Evolutionary conservation across 2,113 vertebrate genomes (phyloP), one percentile per base, ranked within the genome.

Genomic region (Oncorhynchus tshawytscha): DNA sequence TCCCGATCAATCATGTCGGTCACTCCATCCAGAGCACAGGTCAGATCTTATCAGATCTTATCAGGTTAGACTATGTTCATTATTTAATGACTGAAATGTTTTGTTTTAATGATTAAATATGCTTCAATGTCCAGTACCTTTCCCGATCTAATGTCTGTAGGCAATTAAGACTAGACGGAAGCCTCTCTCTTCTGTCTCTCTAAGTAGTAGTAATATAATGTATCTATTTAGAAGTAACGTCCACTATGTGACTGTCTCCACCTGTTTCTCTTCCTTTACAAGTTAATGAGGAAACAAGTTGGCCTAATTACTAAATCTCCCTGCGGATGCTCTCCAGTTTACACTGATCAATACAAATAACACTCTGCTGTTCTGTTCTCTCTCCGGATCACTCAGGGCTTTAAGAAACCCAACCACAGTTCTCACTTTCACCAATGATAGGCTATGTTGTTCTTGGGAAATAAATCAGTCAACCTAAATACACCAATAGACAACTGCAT

Each of bases 181-280:
- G 6, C 72, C 20, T 45, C 22, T 45, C 39, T 34, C 70, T 12
- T 57, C 70, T 8, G 60, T n/a, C 13, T 65, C 16, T 13, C 60
- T 27, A 27, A 45, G 39, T 45, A 45, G 39, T 29, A 24, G 57
- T 45, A 11, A 45, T 45, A 45, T 45, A 45, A 29, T 27, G 22
- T 27, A 67, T 27, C 72, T 25, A 48, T 74, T 66, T 59, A 48
- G 72, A 24, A 39, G 60, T 27, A n/a, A 65, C 9, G 0, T n/a
- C n/a, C 31, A 16, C 22, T 15, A 51, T 71, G 34, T 66, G 39
- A 74, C 45, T 39, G 11, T 34, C 34, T 27, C 31, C 72, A 74
- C 72, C 72, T 74, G 72, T 67, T 74, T n/a, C 39, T 22, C 72
- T 51, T 59, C 62, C 12, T 16, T 39, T 74, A 60, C 71, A 72